A percentile compares a stretch with the other conserved stretches of the same genome.
phyloP scores from a whole-genome alignment of 2,113 vertebrate species.

The Mormyrus lacerda region DNA sequence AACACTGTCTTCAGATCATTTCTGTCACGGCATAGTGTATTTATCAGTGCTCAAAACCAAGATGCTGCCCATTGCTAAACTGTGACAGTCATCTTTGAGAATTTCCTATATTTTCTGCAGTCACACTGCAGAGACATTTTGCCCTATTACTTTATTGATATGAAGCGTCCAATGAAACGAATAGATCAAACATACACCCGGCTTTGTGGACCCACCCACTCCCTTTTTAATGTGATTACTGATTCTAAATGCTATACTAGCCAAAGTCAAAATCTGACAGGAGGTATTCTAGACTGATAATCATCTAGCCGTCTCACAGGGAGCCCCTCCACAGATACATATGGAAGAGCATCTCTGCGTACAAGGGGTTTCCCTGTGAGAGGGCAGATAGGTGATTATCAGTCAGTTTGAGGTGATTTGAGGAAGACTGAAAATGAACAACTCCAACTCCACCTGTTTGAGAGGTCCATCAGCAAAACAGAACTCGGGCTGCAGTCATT shows the following conservation, averaged over 20 bases:
- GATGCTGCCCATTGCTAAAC: not conserved
- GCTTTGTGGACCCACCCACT: not conserved
- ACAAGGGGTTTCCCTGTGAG: not conserved
- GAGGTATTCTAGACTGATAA: not conserved
- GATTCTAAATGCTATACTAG: not conserved
- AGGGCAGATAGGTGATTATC: not conserved
- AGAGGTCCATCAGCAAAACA: not conserved
- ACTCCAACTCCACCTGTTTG: not conserved
- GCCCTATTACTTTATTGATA: not conserved
- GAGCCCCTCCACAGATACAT: not conserved
- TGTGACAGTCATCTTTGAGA: not conserved
- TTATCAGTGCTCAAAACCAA: not conserved
- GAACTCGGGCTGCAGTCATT: not conserved
- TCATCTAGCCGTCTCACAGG: not conserved
- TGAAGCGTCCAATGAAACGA: not conserved
- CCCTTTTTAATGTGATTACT: not conserved
- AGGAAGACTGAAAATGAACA: not conserved
- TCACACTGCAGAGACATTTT: not conserved
- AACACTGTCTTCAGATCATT: not conserved
- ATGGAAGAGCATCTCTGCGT: not conserved
- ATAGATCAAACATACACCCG: not conserved
- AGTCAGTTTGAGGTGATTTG: not conserved
- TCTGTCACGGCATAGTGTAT: not conserved
- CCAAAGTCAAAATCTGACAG: not conserved
- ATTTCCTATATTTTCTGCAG: not conserved